Evolutionary conservation across 2,113 vertebrate species (phyloP).

Genomic region (Picathartes gymnocephalus): DNA sequence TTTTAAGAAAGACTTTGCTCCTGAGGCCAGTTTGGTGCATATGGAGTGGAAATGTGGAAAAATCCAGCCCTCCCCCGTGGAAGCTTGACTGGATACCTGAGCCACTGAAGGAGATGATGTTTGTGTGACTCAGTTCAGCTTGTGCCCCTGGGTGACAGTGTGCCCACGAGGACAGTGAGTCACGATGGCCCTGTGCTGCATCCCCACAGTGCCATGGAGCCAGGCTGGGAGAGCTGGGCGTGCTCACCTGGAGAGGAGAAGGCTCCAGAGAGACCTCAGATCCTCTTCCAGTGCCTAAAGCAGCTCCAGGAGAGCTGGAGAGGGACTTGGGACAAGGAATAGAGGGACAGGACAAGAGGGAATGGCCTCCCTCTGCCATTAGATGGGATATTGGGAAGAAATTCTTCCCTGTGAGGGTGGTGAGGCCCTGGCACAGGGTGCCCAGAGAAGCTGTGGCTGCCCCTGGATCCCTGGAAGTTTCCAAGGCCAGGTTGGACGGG

Average conservation of each 20-base stretch:
- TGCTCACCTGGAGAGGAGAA: neutral
- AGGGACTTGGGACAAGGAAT: fast-evolving
- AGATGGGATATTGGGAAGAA: neutral
- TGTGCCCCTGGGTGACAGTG: neutral
- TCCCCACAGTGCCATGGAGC: neutral
- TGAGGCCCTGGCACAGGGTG: fast-evolving
- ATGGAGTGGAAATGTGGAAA: neutral
- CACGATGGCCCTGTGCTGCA: neutral
- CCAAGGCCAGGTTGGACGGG: fast-evolving
- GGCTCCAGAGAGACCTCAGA: neutral
- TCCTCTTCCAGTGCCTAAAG: neutral
- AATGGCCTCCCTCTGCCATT: neutral
- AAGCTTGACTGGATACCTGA: neutral
- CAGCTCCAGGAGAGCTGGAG: neutral
- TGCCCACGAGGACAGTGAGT: neutral
- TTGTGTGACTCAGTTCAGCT: neutral
- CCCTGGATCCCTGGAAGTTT: neutral
- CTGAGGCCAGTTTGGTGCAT: fast-evolving
- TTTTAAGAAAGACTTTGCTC: neutral
- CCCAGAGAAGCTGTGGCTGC: neutral
- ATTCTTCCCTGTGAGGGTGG: fast-evolving
- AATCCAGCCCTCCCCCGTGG: neutral
- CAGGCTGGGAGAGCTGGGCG: neutral
- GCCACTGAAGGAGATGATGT: neutral
- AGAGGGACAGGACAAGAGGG: fast-evolving